Conservation (phyloP, 1,140 invertebrate genomes). For the Aphelenchoides fujianensis region DNA sequence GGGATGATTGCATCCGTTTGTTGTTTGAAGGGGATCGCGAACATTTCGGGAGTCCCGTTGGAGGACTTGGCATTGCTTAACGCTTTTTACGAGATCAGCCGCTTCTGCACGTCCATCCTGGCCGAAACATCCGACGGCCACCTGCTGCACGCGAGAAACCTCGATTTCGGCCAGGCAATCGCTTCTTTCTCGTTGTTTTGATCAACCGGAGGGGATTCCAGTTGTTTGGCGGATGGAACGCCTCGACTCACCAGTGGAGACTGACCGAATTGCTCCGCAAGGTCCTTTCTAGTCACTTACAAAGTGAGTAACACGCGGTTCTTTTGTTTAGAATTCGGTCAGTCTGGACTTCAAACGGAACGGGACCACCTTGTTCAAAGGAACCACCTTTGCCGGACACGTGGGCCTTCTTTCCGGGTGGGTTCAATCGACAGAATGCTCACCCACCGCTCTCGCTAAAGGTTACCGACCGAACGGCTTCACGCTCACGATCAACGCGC, state of each 20-base stretch:
- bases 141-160: slow-evolving; percentile 66
- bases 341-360: slow-evolving; percentile 67
- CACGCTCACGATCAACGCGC: slow-evolving; percentile 67
- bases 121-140: slow-evolving; percentile 64
- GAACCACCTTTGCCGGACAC: slow-evolving; percentile 69
- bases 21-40: slow-evolving; percentile 22
- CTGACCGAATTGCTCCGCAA: slow-evolving; percentile 29
- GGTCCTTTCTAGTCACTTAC: background rate
- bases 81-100: slow-evolving; percentile 66
- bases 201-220: too few relatives aligned
- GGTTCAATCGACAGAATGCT: background rate
- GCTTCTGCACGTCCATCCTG: slow-evolving; percentile 69
- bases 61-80: slow-evolving; percentile 33
- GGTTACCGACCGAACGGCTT: slow-evolving; percentile 59
- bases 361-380: slow-evolving; percentile 66
- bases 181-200: too few relatives aligned
- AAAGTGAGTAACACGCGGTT: background rate
- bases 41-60: slow-evolving; percentile 20
- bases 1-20: slow-evolving; percentile 3
- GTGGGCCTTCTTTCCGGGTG: slow-evolving; percentile 62
- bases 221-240: background rate
- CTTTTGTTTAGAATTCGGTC: slow-evolving; percentile 64
- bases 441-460: background rate
- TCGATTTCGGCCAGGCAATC: slow-evolving; percentile 69
- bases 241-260: slow-evolving; percentile 64